phyloP scores from a whole-genome alignment of 1,140 invertebrate genomes.

The Drosophila burlai region DNA sequence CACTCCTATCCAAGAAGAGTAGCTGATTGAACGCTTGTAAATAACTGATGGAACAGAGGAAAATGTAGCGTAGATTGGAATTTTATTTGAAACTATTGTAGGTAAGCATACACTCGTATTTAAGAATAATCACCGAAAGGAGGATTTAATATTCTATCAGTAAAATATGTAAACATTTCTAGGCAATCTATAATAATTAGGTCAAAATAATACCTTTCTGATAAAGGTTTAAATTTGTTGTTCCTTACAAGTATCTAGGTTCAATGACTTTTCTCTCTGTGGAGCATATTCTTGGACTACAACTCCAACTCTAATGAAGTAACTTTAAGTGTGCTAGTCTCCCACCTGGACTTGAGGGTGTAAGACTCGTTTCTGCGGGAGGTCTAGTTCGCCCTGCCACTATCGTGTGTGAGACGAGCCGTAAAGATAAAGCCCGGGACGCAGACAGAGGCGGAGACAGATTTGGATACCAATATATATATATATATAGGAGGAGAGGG shows the following conservation, averaged over 20 bases:
- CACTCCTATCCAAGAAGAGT: slow-evolving; percentile 3
- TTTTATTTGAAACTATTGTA: too few relatives aligned
- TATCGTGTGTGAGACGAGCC: slow-evolving; percentile 67
- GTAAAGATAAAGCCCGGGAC: slow-evolving; percentile 69
- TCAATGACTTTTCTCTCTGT: background rate
- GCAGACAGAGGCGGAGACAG: slow-evolving; percentile 25
- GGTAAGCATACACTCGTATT: background rate
- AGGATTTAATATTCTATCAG: too few relatives aligned
- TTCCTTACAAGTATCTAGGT: background rate
- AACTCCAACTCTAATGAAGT: slow-evolving; percentile 68
- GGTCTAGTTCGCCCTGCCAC: slow-evolving; percentile 1
- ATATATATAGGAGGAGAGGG: slow-evolving; percentile 1
- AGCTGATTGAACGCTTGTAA: slow-evolving; percentile 32
- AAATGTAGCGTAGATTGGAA: background rate
- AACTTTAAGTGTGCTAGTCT: slow-evolving; percentile 67
- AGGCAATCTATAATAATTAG: too few relatives aligned
- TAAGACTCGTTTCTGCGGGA: slow-evolving; percentile 1
- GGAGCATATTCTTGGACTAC: slow-evolving; percentile 24
- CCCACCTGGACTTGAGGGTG: slow-evolving; percentile 57
- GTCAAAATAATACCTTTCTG: too few relatives aligned
- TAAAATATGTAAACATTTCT: too few relatives aligned
- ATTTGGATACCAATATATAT: slow-evolving; percentile 14
- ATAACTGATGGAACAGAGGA: slow-evolving; percentile 10
- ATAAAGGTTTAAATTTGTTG: too few relatives aligned
- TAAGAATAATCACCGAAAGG: background rate